Evolutionary conservation across 2,797 vertebrate genomes (phyloP), one percentile per base, ranked within the genome.

Genomic region (Acipenser ruthenus): DNA sequence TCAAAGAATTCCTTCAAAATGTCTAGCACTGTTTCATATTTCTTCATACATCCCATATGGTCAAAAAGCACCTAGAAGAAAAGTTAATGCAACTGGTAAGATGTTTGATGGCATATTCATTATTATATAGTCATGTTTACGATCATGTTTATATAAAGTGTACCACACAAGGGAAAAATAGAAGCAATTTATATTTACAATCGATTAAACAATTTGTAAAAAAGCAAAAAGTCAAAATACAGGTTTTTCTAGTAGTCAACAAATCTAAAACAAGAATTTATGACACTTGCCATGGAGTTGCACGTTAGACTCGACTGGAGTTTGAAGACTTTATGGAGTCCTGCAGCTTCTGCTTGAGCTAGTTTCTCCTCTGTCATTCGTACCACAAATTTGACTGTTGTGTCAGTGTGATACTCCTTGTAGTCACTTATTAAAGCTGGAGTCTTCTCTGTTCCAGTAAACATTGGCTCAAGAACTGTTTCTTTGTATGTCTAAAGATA

Each of bases 341-440:
- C 97, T 7, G 87, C 95, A 50, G 95, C 89, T 84, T 99, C 96
- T 8, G 97, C 96, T 78, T 99, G 95, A 51, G 91, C 87, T 74
- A 99, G 90, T 68, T 99, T 99, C 78, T 99, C 97, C 87, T 97
- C 96, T 1, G 92, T 93, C 95, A 99, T 94, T 78, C 96, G 95
- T 53, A 99, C 94, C 78, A 99, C 86, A 75, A 99, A 99, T 87
- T 99, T 98, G 72, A 99, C 96, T 48, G 96, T 98, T 1, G 91
- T 84, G 71, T 99, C 97, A 7, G 97, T 99, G 82, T 99, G 97
- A 77, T 99, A 99, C 69, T 99, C 97, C 77, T 98, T 99, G 64
- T 99, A 99, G 73, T 99, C 97, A 5, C 66, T 92, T 86, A 99
- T 99, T 69, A 99, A 89, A 53, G 95, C 94, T 60, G 97, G 94